phyloP scores from a whole-genome alignment of 2,888 invertebrate species.

The Sisyra nigra region DNA sequence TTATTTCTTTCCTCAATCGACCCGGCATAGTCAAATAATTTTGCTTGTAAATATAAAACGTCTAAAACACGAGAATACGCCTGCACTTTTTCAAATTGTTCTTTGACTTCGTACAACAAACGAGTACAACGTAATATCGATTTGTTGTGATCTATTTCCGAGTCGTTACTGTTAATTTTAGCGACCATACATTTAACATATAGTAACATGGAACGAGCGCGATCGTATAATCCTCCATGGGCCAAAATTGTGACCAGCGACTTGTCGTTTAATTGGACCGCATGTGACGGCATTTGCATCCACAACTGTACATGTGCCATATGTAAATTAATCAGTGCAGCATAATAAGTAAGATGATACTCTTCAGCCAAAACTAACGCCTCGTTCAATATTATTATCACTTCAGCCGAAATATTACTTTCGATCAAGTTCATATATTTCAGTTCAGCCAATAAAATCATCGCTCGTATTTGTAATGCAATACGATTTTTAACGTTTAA shows the following conservation, averaged over 20 bases:
- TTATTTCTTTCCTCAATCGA: constrained; percentile 58
- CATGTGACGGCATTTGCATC: constrained; percentile 62
- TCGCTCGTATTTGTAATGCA: constrained; percentile 43
- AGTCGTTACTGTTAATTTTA: constrained; percentile 27
- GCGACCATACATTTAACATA: constrained; percentile 67
- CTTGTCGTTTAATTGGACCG: constrained; percentile 50
- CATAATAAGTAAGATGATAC: constrained; percentile 62
- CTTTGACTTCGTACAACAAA: constrained; percentile 47
- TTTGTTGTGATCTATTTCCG: constrained; percentile 25
- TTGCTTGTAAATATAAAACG: constrained; percentile 53
- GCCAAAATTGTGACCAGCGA: constrained; percentile 56
- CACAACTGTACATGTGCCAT: constrained; percentile 62
- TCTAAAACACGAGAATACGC: constrained; percentile 62
- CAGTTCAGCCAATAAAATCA: constrained; percentile 51
- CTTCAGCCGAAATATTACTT: constrained; percentile 29
- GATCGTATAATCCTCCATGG: constrained; percentile 68
- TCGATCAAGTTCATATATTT: constrained; percentile 29
- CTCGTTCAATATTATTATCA: constrained; percentile 42
- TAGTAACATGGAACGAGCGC: constrained; percentile 57
- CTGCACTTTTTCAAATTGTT: constrained; percentile 55
- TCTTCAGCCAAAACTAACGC: constrained; percentile 59
- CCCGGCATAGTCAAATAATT: constrained; percentile 59
- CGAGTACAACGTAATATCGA: constrained; percentile 39
- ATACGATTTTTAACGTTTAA: constrained; percentile 15
- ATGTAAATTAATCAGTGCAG: constrained; percentile 58